Evolutionary conservation across 2,113 vertebrate species (phyloP).

Genomic region (Elanoides forficatus): DNA sequence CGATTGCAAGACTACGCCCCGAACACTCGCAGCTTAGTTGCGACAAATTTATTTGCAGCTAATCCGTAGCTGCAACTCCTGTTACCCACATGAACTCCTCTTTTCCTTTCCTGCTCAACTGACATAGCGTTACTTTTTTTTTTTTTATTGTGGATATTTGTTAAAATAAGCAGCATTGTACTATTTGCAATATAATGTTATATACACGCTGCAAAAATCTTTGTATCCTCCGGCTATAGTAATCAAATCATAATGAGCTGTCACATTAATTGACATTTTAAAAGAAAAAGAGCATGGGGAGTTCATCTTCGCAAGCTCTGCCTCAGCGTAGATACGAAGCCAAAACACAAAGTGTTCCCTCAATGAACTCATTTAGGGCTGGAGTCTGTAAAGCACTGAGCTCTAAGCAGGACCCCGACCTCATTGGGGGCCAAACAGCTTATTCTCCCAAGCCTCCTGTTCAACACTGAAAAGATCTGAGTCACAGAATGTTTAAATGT

Average conservation of each 20-base stretch:
- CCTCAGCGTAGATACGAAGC: neutral
- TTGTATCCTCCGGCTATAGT: neutral
- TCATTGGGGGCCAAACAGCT: neutral
- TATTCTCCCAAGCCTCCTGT: neutral
- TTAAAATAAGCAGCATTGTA: neutral
- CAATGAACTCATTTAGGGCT: neutral
- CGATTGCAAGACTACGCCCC: neutral
- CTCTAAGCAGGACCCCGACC: rapidly evolving
- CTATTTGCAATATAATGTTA: neutral
- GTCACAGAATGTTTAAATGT: neutral
- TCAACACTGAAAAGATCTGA: neutral
- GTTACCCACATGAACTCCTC: neutral
- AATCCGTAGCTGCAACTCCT: neutral
- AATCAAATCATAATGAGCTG: neutral
- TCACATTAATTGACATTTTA: neutral
- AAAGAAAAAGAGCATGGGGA: neutral
- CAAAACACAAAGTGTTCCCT: neutral
- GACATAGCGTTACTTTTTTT: neutral
- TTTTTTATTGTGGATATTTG: neutral
- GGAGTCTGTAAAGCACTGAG: neutral
- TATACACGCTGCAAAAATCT: neutral
- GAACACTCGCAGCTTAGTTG: neutral
- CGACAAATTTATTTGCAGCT: neutral
- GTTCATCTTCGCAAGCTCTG: neutral
- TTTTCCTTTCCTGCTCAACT: neutral